Evolutionary conservation across 2,113 vertebrate genomes (phyloP).

Genomic region (Neodon shergylaensis): DNA sequence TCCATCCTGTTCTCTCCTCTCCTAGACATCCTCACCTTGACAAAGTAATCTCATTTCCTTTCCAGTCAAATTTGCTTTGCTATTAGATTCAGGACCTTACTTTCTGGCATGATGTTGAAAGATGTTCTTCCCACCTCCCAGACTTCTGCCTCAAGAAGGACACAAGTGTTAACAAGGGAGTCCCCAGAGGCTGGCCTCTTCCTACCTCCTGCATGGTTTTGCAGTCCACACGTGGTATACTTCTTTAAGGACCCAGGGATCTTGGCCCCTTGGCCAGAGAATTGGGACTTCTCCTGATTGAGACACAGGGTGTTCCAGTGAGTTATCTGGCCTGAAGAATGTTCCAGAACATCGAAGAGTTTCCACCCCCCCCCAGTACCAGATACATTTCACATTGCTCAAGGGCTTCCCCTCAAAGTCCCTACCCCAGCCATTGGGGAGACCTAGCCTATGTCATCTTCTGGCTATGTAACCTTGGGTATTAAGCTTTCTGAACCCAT

Average conservation of each 20-base stretch:
- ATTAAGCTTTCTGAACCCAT: background rate
- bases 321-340: background rate
- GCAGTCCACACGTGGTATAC: background rate
- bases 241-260: background rate
- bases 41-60: slow-evolving; percentile 79
- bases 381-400: background rate
- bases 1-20: slow-evolving; percentile 38
- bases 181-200: background rate
- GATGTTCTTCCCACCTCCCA: background rate
- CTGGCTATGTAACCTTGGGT: background rate
- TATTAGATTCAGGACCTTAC: slow-evolving; percentile 73
- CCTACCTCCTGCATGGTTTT: background rate
- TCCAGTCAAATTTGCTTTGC: slow-evolving; percentile 71
- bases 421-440: background rate
- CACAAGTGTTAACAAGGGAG: background rate
- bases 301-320: background rate
- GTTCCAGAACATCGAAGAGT: background rate
- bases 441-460: background rate
- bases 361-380: background rate
- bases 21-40: slow-evolving; percentile 77
- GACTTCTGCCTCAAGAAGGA: slow-evolving; percentile 37
- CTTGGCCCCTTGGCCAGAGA: background rate
- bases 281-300: background rate
- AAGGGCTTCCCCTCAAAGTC: background rate
- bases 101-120: slow-evolving; percentile 49